phyloP scores from a whole-genome alignment of 2,888 invertebrate species.

The Leptopterna dolabrata region DNA sequence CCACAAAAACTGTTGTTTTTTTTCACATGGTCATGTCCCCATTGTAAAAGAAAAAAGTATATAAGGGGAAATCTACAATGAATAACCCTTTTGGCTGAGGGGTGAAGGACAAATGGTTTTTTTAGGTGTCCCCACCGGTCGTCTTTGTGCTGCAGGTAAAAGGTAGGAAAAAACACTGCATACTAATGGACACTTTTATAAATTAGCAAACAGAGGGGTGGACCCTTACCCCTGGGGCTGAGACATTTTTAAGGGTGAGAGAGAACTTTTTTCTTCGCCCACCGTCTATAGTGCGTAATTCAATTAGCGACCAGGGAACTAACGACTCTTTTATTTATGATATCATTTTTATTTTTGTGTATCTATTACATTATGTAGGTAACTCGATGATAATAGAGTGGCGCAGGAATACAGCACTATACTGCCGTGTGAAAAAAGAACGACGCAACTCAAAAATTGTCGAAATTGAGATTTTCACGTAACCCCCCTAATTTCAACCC shows the following conservation, averaged over 20 bases:
- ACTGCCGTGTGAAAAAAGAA: too few species aligned
- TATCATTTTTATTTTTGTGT: background rate
- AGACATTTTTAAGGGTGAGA: conserved; percentile 42
- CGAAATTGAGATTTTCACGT: too few species aligned
- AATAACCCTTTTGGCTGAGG: conserved; percentile 43
- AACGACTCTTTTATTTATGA: conserved; percentile 52
- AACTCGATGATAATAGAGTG: background rate
- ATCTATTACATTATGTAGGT: background rate
- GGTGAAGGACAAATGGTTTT: conserved; percentile 43
- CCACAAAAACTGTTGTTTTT: conserved; percentile 33
- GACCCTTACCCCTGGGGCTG: conserved; percentile 24
- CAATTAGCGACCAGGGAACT: conserved; percentile 53
- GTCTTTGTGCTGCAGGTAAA: conserved; percentile 25
- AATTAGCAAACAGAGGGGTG: conserved; percentile 56
- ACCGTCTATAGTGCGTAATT: conserved; percentile 52
- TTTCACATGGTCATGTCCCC: conserved; percentile 47
- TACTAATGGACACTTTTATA: conserved; percentile 57
- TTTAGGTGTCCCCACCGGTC: conserved; percentile 43
- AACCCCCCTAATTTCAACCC: too few species aligned
- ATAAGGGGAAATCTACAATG: conserved; percentile 17
- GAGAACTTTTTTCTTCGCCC: background rate
- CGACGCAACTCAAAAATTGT: too few species aligned
- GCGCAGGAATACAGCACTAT: too few species aligned
- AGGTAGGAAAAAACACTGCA: conserved; percentile 50
- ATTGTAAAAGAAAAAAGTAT: conserved; percentile 37